A percentile compares a stretch with the other conserved stretches of the same genome.
Conservation (phyloP, 2,797 vertebrate species). For the Rhinatrema bivittatum region DNA sequence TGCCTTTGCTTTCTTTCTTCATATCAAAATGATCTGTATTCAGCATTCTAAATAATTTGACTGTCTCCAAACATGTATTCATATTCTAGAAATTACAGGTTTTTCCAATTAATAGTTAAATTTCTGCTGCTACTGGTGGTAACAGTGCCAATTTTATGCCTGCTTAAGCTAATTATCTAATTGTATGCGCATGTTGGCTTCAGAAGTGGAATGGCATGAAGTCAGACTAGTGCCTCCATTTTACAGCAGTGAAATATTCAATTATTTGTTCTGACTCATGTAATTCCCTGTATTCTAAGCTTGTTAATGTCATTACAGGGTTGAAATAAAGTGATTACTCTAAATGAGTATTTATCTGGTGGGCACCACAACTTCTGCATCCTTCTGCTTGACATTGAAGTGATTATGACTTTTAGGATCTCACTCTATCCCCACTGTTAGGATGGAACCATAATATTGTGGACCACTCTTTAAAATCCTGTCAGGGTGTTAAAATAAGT, state of each 20-base stretch:
- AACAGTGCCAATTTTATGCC: constrained; percentile 65
- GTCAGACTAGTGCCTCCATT: constrained; percentile 50
- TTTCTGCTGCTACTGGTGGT: constrained; percentile 31
- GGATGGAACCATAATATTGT: constrained; percentile 42
- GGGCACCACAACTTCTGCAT: constrained; percentile 47
- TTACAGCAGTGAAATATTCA: constrained; percentile 68
- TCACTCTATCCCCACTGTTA: constrained; percentile 48
- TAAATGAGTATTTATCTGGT: constrained; percentile 73
- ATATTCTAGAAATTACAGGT: constrained; percentile 33
- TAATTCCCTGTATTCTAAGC: constrained; percentile 76
- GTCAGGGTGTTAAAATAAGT: constrained; percentile 57
- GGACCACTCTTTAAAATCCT: constrained; percentile 57
- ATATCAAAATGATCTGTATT: too few species aligned
- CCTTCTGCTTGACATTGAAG: constrained; percentile 43
- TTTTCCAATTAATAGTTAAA: constrained; percentile 52
- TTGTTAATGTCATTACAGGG: constrained; percentile 76
- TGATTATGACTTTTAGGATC: constrained; percentile 24
- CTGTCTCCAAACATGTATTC: neutral
- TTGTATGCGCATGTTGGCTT: constrained; percentile 69
- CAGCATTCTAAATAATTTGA: constrained; percentile 1
- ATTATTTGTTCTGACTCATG: constrained; percentile 79
- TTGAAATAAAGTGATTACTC: constrained; percentile 81
- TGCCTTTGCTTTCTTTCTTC: too few species aligned
- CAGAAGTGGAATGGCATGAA: constrained; percentile 61
- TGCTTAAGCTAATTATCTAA: constrained; percentile 92